phyloP scores from a whole-genome alignment of 2,888 invertebrate species.

The Gymnosoma rotundatum region DNA sequence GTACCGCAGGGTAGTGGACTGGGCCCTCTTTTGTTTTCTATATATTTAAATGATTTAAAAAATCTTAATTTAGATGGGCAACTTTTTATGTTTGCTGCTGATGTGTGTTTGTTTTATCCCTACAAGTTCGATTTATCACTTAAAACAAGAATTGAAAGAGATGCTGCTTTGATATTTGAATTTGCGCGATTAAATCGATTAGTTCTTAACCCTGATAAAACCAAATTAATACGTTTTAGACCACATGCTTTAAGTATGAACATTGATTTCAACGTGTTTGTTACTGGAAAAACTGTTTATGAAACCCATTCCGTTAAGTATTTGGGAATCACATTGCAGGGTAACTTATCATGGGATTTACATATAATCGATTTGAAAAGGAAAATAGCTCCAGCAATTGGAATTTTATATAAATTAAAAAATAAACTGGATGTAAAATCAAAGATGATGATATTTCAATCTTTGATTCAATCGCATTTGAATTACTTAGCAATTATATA shows the following conservation, averaged over 20 bases:
- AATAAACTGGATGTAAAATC: background rate
- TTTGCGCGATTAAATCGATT: conserved; percentile 9
- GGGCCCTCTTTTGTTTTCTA: background rate
- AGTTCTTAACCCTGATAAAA: background rate
- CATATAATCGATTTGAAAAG: background rate
- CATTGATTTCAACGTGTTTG: background rate
- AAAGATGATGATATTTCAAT: conserved; percentile 1
- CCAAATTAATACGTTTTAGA: background rate
- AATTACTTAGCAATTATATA: too few relatives aligned
- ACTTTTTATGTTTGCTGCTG: background rate
- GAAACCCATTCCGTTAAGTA: conserved; percentile 1
- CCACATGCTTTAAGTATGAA: background rate
- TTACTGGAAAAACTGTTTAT: background rate
- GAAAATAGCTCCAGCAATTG: conserved; percentile 2
- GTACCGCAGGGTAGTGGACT: conserved; percentile 19
- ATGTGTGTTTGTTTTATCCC: background rate
- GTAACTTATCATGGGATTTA: background rate
- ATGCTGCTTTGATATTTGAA: conserved; percentile 16
- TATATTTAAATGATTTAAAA: conserved; percentile 9
- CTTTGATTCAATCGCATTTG: background rate
- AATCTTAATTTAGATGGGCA: background rate
- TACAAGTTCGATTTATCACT: background rate
- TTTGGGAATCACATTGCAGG: background rate
- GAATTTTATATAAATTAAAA: conserved; percentile 5
- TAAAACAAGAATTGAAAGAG: background rate